Base-by-base conservation (phyloP, 2,113 vertebrate genomes). In the Stegostoma tigrinum region DNA sequence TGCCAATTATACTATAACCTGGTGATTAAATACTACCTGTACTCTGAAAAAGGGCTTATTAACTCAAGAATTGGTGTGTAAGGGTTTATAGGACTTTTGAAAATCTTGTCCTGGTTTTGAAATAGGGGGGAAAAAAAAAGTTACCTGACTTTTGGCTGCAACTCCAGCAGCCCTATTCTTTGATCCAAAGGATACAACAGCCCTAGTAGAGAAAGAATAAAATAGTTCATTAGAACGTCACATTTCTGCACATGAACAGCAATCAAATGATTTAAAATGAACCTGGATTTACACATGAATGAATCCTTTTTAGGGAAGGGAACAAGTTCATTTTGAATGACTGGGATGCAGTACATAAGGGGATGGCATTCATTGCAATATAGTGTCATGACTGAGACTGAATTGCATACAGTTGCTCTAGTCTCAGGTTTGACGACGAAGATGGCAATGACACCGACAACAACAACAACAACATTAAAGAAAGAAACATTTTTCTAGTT, bases 101-200 rank as follows among this genome's bases (percentile, higher is more conserved):
- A n/a, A 75, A 34, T 75, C 6, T 61, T 75, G 67, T 75, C 30
- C 30, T n/a, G 23, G 6, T 70, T 24, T 70, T 24, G 21, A 14
- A 42, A 45, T 42, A 85, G 17, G 55, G 55, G 55, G 12, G 12
- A 61, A 87, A 52, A 87, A 52, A 23, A 0, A 0, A 97, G 97
- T 95, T 97, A 98, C 98, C 97, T 98, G 98, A 96, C 98, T 98
- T 97, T 98, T 98, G 96, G 98, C 98, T 0, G 98, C 97, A 70
- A 98, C 97, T 70, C 98, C 98, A 96, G 98, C 98, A 96, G 97
- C 97, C 97, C 98, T 98, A 97, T 97, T 98, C 97, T 98, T 98
- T 27, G 97, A 97, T 96, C 98, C 98, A 97, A 98, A 98, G 0
- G 98, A 98, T 96, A 98, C 98, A 61, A 98, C 97, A 12, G 98